These are phyloP conservation scores for Piaya cayana DNA, from an alignment of 2,113 vertebrate species.

Conservation along the genomic window DNA sequence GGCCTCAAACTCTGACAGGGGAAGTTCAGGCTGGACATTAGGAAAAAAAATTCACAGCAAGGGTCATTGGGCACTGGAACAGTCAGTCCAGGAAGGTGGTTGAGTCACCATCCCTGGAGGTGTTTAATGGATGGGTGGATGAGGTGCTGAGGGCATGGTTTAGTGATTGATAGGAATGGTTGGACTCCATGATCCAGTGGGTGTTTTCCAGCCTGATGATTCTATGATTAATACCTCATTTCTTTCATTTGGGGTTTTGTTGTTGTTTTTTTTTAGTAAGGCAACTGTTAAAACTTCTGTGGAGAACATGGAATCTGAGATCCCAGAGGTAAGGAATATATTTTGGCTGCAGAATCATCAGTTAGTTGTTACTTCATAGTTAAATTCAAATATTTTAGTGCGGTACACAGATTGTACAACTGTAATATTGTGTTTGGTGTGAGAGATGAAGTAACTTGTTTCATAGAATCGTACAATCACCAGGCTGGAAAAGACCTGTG, in stretches of 20 bases:
- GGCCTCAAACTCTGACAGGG: too few relatives aligned
- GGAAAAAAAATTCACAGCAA: too few relatives aligned
- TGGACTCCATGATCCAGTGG: too few relatives aligned
- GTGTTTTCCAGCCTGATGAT: too few relatives aligned
- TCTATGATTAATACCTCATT: neutral
- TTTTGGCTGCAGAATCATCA: neutral
- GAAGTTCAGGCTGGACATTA: too few relatives aligned
- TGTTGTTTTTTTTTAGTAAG: neutral
- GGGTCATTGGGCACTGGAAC: too few relatives aligned
- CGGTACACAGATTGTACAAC: accelerated
- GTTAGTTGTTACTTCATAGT: neutral
- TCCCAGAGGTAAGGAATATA: neutral
- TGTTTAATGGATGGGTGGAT: too few relatives aligned
- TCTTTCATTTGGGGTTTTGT: neutral
- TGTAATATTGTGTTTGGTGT: neutral
- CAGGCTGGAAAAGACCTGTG: too few relatives aligned
- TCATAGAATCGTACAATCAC: neutral
- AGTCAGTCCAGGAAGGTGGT: too few relatives aligned
- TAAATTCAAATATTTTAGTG: neutral
- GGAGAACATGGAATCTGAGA: neutral
- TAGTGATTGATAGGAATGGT: too few relatives aligned
- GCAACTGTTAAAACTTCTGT: accelerated
- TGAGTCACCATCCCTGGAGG: too few relatives aligned
- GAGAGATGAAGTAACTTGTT: neutral
- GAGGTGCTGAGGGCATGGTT: too few relatives aligned